Conservation (phyloP, 92 coral and sea anemone species). For the Bergia puertoricense region DNA sequence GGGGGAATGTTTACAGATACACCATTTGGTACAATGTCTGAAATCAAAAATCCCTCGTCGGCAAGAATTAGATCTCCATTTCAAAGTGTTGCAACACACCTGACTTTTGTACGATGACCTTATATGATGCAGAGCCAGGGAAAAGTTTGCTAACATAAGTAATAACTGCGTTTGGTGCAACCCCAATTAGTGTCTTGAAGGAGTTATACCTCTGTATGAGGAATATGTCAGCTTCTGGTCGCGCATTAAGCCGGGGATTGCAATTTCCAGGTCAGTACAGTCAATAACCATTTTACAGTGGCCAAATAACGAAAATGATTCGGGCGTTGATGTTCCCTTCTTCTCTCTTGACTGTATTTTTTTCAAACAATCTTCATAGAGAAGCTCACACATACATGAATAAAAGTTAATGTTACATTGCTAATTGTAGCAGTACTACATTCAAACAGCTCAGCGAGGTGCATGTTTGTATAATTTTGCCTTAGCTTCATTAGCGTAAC, state of each 20-base stretch:
- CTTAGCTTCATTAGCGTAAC: slow-evolving; percentile 63
- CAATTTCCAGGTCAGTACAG: slow-evolving; percentile 48
- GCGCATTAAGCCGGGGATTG: slow-evolving; percentile 56
- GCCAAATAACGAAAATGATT: slow-evolving; percentile 50
- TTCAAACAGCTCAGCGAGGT: slow-evolving; percentile 57
- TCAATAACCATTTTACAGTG: slow-evolving; percentile 49
- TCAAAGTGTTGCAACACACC: neutral
- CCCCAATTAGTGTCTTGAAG: slow-evolving; percentile 16
- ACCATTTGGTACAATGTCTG: slow-evolving; percentile 25
- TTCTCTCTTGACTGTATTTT: slow-evolving; percentile 52
- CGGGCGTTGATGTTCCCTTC: slow-evolving; percentile 46
- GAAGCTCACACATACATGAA: slow-evolving; percentile 47
- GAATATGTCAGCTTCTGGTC: slow-evolving; percentile 28
- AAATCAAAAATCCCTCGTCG: slow-evolving; percentile 4
- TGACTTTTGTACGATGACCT: slow-evolving; percentile 9
- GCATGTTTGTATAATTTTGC: slow-evolving; percentile 58
- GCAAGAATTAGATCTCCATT: slow-evolving; percentile 19
- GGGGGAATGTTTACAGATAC: slow-evolving; percentile 64
- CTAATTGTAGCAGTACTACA: slow-evolving; percentile 60
- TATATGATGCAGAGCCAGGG: slow-evolving; percentile 21
- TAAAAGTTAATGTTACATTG: slow-evolving; percentile 46
- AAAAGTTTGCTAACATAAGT: slow-evolving; percentile 12
- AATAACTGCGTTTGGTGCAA: slow-evolving; percentile 22
- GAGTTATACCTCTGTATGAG: slow-evolving; percentile 18
- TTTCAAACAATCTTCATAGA: slow-evolving; percentile 48